phyloP scores from a whole-genome alignment of 2,113 vertebrate species.

The Martes martes region DNA sequence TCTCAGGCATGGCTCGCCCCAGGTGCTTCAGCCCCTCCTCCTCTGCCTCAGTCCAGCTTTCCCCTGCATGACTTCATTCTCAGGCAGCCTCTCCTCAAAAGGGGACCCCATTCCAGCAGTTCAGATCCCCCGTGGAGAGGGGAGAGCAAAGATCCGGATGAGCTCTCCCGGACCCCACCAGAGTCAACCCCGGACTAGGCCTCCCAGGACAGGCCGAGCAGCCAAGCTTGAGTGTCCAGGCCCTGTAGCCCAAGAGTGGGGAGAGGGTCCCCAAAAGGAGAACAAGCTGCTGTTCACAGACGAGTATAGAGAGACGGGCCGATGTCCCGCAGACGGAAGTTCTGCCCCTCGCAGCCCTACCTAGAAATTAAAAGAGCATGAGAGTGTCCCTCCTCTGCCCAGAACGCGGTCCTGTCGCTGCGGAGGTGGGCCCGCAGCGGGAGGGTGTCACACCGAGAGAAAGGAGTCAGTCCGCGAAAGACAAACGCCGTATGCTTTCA shows the following conservation, averaged over 20 bases:
- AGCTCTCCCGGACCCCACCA: not conserved
- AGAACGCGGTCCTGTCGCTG: not conserved
- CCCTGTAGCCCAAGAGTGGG: not conserved
- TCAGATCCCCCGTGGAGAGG: not conserved
- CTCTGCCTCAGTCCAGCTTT: not conserved
- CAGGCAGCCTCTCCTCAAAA: not conserved
- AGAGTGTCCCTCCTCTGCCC: rapidly evolving
- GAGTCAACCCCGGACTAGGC: not conserved
- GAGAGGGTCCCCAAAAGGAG: not conserved
- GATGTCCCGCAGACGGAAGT: no score
- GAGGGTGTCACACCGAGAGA: not conserved
- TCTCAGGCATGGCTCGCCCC: not conserved
- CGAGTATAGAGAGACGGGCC: not conserved
- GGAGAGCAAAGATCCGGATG: no score
- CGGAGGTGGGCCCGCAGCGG: not conserved
- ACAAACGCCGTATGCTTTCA: not conserved
- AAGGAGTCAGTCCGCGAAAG: not conserved
- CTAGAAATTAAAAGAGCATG: not conserved
- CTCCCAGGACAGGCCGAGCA: rapidly evolving
- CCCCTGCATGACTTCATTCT: not conserved
- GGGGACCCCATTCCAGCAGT: not conserved
- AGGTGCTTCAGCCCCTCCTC: not conserved
- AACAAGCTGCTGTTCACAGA: not conserved
- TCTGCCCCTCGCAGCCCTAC: rapidly evolving
- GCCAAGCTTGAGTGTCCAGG: not conserved